These are phyloP conservation scores for Carollia perspicillata DNA, from an alignment of 2,113 vertebrate species.

Conservation along the genomic window DNA sequence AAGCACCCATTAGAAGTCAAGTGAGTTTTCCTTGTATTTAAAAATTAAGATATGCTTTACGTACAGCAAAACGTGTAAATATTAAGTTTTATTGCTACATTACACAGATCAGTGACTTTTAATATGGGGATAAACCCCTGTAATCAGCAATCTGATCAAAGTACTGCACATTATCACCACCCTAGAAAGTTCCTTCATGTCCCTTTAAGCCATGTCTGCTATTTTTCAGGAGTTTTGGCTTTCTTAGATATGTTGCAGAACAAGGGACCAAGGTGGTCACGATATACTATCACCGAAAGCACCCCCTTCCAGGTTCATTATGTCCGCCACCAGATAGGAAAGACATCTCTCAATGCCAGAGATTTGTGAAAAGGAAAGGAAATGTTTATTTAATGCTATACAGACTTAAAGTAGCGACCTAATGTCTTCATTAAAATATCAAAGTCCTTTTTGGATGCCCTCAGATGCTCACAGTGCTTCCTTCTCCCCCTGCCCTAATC, in stretches of 20 bases:
- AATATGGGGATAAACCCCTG: not conserved
- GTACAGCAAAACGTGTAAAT: not conserved
- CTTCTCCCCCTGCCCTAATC: too few species aligned
- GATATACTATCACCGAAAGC: too few species aligned
- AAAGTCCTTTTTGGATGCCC: too few species aligned
- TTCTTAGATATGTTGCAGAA: not conserved
- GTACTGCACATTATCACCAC: not conserved
- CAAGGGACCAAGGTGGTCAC: too few species aligned
- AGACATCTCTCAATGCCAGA: too few species aligned
- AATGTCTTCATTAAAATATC: too few species aligned
- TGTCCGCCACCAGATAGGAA: too few species aligned
- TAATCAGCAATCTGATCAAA: not conserved
- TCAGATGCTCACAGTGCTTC: too few species aligned
- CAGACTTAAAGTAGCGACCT: too few species aligned
- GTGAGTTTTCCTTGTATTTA: not conserved
- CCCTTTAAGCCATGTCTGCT: not conserved
- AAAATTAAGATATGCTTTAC: not conserved
- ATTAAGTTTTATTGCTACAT: not conserved
- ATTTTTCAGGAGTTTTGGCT: not conserved
- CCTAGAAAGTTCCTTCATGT: not conserved
- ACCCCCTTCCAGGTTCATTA: too few species aligned
- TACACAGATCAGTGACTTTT: not conserved
- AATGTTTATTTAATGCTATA: too few species aligned
- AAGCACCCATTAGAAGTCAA: not conserved
- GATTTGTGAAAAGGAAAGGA: too few species aligned